Percentiles rank a stretch among this genome's conserved stretches.
Evolutionary conservation across 2,888 invertebrate genomes (phyloP).

Genomic region (Aleiodes alternator): DNA sequence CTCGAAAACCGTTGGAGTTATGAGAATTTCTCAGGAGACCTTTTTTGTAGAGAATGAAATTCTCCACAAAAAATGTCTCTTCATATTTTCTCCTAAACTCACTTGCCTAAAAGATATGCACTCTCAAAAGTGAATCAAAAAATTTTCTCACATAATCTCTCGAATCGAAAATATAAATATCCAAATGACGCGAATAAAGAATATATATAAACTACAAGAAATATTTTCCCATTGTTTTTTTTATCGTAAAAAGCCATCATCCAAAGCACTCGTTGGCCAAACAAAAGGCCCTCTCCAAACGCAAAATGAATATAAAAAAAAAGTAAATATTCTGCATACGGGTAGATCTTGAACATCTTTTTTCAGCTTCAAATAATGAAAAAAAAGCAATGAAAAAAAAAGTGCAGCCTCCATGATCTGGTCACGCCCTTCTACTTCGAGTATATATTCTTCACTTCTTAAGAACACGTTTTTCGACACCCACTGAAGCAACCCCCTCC

Average conservation of each 20-base stretch:
- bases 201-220: constrained; percentile 9
- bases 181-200: not conserved
- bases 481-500: constrained; percentile 13
- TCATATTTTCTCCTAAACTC: too few species aligned
- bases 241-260: not conserved
- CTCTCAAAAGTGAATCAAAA: too few species aligned
- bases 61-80: too few species aligned
- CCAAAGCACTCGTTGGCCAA: not conserved
- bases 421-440: constrained; percentile 31
- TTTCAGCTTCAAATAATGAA: not conserved
- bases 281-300: constrained; percentile 8
- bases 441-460: constrained; percentile 24
- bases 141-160: too few species aligned
- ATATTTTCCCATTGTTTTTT: constrained; percentile 27
- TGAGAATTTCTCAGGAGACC: not conserved
- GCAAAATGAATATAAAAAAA: constrained; percentile 1
- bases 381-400: not conserved
- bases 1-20: not conserved
- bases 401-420: not conserved
- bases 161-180: constrained; percentile 9
- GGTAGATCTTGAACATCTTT: constrained; percentile 20
- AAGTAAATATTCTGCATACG: constrained; percentile 13
- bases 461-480: constrained; percentile 36
- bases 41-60: too few species aligned
- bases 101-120: too few species aligned